Conservation (phyloP, 2,797 vertebrate species). For the Sebastes vulpes region DNA sequence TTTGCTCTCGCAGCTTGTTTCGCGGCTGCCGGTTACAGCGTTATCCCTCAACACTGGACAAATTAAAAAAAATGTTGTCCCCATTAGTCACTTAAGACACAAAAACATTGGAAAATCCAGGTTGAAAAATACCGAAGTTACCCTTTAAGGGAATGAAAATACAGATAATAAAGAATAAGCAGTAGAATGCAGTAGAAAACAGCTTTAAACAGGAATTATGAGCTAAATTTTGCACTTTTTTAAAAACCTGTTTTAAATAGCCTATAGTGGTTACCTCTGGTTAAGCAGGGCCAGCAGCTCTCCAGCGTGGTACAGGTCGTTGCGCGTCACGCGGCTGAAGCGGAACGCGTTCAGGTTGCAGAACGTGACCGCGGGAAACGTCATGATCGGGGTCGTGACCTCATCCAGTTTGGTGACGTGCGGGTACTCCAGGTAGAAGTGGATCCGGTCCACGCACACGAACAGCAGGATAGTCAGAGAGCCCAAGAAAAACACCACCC, state of each 20-base stretch:
- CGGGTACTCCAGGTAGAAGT: constrained; percentile 97
- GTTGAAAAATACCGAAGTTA: too few relatives aligned
- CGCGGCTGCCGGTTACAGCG: too few relatives aligned
- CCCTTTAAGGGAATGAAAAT: too few relatives aligned
- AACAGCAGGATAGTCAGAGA: constrained; percentile 92
- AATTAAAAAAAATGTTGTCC: too few relatives aligned
- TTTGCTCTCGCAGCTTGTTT: too few relatives aligned
- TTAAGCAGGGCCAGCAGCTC: constrained; percentile 97
- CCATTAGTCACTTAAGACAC: too few relatives aligned
- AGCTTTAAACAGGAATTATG: background rate
- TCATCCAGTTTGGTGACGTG: constrained; percentile 98
- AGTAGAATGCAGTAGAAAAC: too few relatives aligned
- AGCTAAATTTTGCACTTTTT: background rate
- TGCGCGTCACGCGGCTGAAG: constrained; percentile 96
- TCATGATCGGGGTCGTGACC: constrained; percentile 91
- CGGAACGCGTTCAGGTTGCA: constrained; percentile 99
- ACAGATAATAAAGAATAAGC: too few relatives aligned
- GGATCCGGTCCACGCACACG: constrained; percentile 95
- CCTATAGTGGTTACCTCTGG: constrained; percentile 87
- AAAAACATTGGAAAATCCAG: too few relatives aligned
- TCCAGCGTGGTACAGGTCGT: constrained; percentile 97
- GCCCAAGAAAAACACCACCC: constrained; percentile 94
- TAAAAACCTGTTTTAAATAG: background rate
- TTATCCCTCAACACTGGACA: too few relatives aligned
- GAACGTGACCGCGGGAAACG: constrained; percentile 95